Evolutionary conservation across 2,797 vertebrate genomes (phyloP).

Genomic region (Lemur catta): DNA sequence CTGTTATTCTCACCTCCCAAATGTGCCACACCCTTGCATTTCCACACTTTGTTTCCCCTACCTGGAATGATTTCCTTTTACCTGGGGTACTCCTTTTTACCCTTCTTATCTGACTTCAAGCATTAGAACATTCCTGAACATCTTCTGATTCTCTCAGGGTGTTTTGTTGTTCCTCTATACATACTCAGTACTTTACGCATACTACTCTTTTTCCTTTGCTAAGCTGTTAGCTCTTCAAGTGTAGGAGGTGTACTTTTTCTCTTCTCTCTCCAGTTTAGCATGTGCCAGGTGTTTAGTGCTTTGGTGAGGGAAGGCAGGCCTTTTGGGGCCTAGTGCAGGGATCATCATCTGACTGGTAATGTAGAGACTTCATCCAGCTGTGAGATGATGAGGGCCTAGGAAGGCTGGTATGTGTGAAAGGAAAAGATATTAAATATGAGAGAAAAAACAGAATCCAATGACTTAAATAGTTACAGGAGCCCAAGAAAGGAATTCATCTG

Average conservation of each 20-base stretch:
- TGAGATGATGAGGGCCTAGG: background rate
- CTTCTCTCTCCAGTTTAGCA: background rate
- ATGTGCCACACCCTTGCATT: background rate
- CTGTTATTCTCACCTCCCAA: background rate
- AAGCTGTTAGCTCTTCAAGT: background rate
- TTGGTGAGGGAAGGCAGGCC: background rate
- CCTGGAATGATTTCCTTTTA: background rate
- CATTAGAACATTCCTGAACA: conserved; percentile 9
- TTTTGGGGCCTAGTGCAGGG: background rate
- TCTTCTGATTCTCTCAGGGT: background rate
- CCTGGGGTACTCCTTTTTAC: background rate
- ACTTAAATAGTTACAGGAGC: background rate
- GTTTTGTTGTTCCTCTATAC: background rate
- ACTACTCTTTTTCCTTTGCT: background rate
- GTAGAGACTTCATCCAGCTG: background rate
- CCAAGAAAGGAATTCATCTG: background rate
- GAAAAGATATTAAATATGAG: background rate
- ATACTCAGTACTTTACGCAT: background rate
- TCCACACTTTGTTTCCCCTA: background rate
- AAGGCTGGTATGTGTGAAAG: background rate
- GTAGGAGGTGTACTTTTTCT: background rate
- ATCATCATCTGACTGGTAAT: background rate
- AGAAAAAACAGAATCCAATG: background rate
- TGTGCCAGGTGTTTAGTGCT: background rate
- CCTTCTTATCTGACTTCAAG: conserved; percentile 13